Conservation (phyloP, 2,888 invertebrate genomes). For the Sesia bembeciformis region DNA sequence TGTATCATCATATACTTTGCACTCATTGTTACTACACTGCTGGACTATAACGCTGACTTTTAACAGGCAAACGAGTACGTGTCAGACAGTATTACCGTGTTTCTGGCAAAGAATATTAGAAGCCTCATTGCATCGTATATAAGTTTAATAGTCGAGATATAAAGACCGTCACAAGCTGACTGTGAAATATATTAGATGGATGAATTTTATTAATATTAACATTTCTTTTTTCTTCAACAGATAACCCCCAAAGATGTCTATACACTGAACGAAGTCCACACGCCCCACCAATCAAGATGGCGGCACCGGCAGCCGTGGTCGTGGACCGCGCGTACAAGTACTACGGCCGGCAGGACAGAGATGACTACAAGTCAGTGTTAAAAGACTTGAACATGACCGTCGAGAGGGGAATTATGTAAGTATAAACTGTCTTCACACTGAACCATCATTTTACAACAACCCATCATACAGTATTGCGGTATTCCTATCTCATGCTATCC, state of each 20-base stretch:
- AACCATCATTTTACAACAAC: too few species aligned
- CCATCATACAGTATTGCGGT: too few species aligned
- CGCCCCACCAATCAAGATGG: conserved; percentile 31
- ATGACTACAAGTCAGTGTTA: conserved; percentile 74
- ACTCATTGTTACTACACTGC: too few species aligned
- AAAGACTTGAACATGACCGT: conserved; percentile 83
- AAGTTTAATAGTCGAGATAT: too few species aligned
- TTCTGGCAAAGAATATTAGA: too few species aligned
- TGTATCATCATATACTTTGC: too few species aligned
- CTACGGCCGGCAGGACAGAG: conserved; percentile 74
- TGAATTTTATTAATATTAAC: not conserved
- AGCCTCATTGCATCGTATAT: too few species aligned
- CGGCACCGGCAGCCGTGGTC: conserved; percentile 74
- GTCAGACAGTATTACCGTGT: too few species aligned
- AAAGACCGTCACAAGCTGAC: not conserved
- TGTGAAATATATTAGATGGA: not conserved
- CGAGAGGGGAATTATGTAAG: conserved; percentile 85
- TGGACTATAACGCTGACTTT: too few species aligned
- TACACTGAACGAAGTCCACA: conserved; percentile 14
- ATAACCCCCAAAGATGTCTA: conserved; percentile 21
- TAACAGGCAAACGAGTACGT: too few species aligned
- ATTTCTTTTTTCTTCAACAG: conserved; percentile 26
- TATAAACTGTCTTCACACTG: too few species aligned
- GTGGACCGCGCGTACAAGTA: conserved; percentile 80
- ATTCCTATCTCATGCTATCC: too few species aligned